Conservation (phyloP, 1,140 invertebrate species). For the Aporrectodea caliginosa region DNA sequence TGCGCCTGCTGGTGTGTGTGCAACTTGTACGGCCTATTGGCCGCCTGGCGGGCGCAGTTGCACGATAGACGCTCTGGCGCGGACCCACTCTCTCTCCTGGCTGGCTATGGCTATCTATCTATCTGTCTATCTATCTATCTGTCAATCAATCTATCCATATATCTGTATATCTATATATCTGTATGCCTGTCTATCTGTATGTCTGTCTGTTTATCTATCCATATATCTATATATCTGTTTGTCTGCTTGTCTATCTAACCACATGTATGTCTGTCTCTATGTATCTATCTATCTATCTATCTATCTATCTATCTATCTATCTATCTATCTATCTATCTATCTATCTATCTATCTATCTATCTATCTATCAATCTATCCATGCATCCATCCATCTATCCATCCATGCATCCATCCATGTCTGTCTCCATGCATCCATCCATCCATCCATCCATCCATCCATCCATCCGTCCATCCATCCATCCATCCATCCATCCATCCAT, state of each 20-base stretch:
- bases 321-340: background rate
- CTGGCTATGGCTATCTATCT: constrained; percentile 4
- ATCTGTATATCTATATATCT: too few species aligned
- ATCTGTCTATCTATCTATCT: background rate
- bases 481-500: constrained; percentile 12
- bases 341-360: background rate
- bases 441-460: too few species aligned
- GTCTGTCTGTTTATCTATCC: background rate
- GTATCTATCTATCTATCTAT: background rate
- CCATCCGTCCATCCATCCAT: too few species aligned
- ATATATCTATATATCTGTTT: background rate
- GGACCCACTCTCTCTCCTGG: too few species aligned
- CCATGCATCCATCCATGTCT: background rate
- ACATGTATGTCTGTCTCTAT: background rate
- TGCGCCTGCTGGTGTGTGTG: too few species aligned
- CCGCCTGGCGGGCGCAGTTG: too few species aligned
- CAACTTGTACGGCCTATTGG: too few species aligned
- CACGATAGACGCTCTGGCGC: too few species aligned
- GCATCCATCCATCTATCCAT: too few species aligned
- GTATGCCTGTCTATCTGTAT: background rate
- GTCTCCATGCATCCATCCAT: background rate
- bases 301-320: background rate
- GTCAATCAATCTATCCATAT: background rate
- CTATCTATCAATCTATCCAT: too few species aligned
- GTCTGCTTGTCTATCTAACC: background rate